Conservation (phyloP, 2,888 invertebrate genomes). For the Odiellus spinosus region DNA sequence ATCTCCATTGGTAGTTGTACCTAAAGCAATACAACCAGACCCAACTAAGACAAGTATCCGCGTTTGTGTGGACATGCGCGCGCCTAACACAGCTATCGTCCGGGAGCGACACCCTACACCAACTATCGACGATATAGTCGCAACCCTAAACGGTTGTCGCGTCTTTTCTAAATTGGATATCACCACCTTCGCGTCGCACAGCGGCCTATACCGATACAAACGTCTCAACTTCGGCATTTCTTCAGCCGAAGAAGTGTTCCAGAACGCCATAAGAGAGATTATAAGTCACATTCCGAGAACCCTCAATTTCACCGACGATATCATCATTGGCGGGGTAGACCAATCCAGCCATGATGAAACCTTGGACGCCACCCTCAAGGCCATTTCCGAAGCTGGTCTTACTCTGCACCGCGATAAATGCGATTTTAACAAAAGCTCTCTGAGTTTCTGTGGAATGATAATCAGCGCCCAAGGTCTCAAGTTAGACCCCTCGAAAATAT, state of each 20-base stretch:
- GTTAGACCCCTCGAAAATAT: not conserved
- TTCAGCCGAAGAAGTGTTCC: not conserved
- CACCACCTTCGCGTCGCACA: slow-evolving; percentile 28
- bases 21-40: not conserved
- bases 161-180: slow-evolving; percentile 26
- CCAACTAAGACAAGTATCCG: not conserved
- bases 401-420: not conserved
- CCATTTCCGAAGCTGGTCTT: not conserved
- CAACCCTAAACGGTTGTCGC: slow-evolving; percentile 1
- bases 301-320: not conserved
- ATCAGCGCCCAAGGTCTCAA: not conserved
- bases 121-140: not conserved
- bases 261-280: not conserved
- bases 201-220: slow-evolving; percentile 25
- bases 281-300: not conserved
- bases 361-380: not conserved
- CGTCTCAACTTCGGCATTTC: not conserved
- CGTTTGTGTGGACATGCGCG: not conserved
- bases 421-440: not conserved
- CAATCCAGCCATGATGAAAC: not conserved
- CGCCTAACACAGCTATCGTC: not conserved
- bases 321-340: too few species aligned
- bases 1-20: not conserved
- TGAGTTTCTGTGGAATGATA: not conserved
- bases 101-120: not conserved